Evolutionary conservation across 2,797 vertebrate species (phyloP).

Genomic region (Gallinago stenura): DNA sequence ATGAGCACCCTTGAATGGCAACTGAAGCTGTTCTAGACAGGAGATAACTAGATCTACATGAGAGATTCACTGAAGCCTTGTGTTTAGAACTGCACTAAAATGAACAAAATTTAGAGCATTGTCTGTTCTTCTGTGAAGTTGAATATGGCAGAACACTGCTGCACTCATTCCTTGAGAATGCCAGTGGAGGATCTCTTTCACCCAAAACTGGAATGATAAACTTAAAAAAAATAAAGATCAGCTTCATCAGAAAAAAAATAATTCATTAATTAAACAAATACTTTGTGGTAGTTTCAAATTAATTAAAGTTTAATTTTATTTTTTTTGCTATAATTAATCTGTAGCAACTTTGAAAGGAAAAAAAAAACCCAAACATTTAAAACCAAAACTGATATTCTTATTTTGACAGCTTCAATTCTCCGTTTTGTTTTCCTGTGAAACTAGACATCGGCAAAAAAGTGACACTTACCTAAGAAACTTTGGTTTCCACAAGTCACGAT

Average conservation of each 20-base stretch:
- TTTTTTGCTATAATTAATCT: neutral
- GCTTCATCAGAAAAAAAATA: neutral
- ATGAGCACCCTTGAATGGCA: neutral
- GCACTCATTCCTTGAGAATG: neutral
- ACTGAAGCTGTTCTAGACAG: neutral
- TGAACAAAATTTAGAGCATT: neutral
- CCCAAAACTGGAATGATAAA: neutral
- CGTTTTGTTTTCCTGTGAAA: neutral
- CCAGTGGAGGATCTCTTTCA: neutral
- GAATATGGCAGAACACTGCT: neutral
- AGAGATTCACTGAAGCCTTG: neutral
- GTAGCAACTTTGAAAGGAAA: neutral
- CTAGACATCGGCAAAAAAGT: neutral
- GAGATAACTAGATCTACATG: neutral
- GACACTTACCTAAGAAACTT: neutral
- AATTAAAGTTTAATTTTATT: neutral
- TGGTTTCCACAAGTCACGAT: neutral
- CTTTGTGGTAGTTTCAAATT: neutral
- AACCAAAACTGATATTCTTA: neutral
- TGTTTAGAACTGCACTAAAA: neutral
- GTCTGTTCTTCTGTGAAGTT: neutral
- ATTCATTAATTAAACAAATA: neutral
- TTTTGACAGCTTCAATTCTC: neutral
- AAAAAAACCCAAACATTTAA: neutral
- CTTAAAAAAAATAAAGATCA: neutral